Evolutionary conservation across 2,888 invertebrate species (phyloP).

Genomic region (Lithodes maja): DNA sequence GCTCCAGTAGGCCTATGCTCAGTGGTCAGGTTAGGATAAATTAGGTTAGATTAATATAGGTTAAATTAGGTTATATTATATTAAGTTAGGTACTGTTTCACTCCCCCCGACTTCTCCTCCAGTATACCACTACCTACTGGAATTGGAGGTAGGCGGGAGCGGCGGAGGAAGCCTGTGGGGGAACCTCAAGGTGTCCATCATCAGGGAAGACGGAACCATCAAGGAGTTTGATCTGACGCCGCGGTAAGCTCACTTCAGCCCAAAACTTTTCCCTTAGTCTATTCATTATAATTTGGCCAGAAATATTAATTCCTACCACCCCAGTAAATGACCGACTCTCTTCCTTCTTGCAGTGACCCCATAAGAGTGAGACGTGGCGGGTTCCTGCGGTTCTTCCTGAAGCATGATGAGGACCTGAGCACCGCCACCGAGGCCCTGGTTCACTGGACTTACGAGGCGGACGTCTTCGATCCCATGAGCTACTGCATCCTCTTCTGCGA

Average conservation of each 20-base stretch:
- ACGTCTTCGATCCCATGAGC: slow-evolving; percentile 63
- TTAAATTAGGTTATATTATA: too few species aligned
- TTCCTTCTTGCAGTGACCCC: slow-evolving; percentile 6
- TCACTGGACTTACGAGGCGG: slow-evolving; percentile 56
- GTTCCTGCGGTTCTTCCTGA: slow-evolving; percentile 32
- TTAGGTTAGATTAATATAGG: too few species aligned
- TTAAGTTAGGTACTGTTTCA: background rate
- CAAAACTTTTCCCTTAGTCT: background rate
- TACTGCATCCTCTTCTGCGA: slow-evolving; percentile 62
- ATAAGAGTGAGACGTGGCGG: slow-evolving; percentile 14
- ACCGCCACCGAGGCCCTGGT: slow-evolving; percentile 44
- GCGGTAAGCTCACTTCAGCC: background rate
- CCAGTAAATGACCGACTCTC: background rate
- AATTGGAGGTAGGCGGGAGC: slow-evolving; percentile 29
- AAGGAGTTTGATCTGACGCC: slow-evolving; percentile 59
- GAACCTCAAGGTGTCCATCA: slow-evolving; percentile 58
- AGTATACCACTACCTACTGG: slow-evolving; percentile 67
- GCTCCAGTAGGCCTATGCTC: too few species aligned
- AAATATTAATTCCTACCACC: background rate
- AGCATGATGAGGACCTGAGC: slow-evolving; percentile 46
- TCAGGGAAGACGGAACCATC: slow-evolving; percentile 55
- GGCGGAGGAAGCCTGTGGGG: slow-evolving; percentile 51
- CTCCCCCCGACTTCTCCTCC: background rate
- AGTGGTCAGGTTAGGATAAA: too few species aligned
- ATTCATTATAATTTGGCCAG: background rate